Evolutionary conservation across 1,140 invertebrate species (phyloP).

Genomic region (Camponotus vicinus): DNA sequence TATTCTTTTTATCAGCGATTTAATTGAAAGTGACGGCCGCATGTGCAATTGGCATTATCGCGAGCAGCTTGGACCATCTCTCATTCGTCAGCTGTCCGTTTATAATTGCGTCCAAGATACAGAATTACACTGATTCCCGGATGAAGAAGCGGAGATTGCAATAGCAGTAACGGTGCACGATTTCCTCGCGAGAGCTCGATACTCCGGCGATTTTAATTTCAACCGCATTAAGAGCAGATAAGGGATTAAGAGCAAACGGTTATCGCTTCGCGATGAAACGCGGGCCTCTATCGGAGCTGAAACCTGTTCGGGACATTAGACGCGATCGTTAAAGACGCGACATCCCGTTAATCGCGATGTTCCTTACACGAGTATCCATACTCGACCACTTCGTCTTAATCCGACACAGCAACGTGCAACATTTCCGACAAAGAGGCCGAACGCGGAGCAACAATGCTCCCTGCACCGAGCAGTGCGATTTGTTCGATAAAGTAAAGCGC

Average conservation of each 20-base stretch:
- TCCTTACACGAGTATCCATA: neutral
- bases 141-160: slow-evolving; percentile 6
- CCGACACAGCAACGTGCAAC: neutral
- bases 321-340: neutral
- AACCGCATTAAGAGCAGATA: slow-evolving; percentile 9
- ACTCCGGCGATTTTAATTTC: slow-evolving; percentile 6
- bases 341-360: slow-evolving; percentile 34
- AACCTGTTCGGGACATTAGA: neutral
- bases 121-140: slow-evolving; percentile 36
- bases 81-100: slow-evolving; percentile 35
- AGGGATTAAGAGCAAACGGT: slow-evolving; percentile 40
- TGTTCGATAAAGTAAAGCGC: slow-evolving; percentile 54
- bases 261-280: slow-evolving; percentile 31
- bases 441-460: neutral
- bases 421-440: neutral
- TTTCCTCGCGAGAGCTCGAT: neutral
- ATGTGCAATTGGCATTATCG: neutral
- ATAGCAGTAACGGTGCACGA: neutral
- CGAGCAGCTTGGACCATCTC: neutral
- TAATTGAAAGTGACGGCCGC: slow-evolving; percentile 29
- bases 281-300: neutral
- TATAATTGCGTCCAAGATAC: neutral
- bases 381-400: neutral
- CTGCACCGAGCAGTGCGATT: neutral
- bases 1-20: slow-evolving; percentile 1